A percentile compares a stretch with the other conserved stretches of the same genome.
These are phyloP conservation scores for Hyposoter dolosus DNA, from an alignment of 2,888 invertebrate species.

Conservation along the genomic window DNA sequence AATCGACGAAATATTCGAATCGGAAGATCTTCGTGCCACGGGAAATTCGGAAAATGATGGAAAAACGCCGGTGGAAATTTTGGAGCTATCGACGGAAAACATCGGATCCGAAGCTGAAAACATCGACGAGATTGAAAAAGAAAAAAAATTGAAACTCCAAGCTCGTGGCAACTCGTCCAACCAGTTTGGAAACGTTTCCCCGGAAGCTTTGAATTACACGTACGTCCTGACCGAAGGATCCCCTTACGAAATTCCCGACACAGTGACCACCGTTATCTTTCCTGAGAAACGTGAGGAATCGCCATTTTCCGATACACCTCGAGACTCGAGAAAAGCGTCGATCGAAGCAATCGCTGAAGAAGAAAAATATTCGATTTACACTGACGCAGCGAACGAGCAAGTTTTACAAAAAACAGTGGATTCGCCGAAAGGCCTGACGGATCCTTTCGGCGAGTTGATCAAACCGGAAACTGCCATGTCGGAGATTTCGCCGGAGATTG, in stretches of 20 bases:
- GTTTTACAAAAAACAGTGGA: background rate
- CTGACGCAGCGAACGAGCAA: background rate
- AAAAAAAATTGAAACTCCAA: background rate
- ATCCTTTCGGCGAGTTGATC: slow-evolving; percentile 76
- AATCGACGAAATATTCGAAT: slow-evolving; percentile 65
- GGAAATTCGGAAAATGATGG: slow-evolving; percentile 9
- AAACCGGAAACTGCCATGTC: slow-evolving; percentile 49
- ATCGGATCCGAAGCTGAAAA: background rate
- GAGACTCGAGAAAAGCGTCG: slow-evolving; percentile 4
- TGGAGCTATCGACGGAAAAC: background rate
- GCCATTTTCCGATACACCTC: slow-evolving; percentile 56
- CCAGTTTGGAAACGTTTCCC: slow-evolving; percentile 16
- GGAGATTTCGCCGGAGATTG: slow-evolving; percentile 65
- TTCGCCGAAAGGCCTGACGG: slow-evolving; percentile 35
- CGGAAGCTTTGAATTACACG: slow-evolving; percentile 58
- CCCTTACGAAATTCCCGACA: slow-evolving; percentile 81
- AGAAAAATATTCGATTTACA: background rate
- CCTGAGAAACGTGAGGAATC: slow-evolving; percentile 73
- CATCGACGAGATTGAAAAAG: background rate
- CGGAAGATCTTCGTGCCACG: slow-evolving; percentile 24
- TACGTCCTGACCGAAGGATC: slow-evolving; percentile 80
- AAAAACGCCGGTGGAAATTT: slow-evolving; percentile 2
- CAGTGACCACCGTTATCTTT: slow-evolving; percentile 81
- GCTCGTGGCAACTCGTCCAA: background rate
- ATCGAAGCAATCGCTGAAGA: background rate